Evolutionary conservation across 2,797 vertebrate genomes (phyloP), one percentile per base, ranked within the genome.

Genomic region (Enteromius argenteus): DNA sequence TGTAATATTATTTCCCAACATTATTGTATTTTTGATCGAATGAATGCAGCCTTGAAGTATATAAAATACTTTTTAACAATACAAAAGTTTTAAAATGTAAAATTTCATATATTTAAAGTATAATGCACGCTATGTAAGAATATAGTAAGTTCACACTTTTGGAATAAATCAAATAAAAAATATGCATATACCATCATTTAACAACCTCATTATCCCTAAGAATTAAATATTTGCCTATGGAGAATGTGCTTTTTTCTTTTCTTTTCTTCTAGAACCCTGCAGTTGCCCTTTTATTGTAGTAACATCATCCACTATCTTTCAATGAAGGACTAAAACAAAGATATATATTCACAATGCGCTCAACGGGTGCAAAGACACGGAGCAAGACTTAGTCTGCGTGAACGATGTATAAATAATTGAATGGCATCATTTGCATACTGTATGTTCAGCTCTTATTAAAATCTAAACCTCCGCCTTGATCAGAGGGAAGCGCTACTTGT

Each of bases 271-370:
- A 23, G 5, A 90, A 93, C 87, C 90, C 93, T 94, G 94, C 84
- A 87, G 77, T 75, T 81, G 84, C 81, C 85, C 90, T 90, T 90
- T 89, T 91, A 88, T 89, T 92, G 88, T 93, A 95, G 95, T 89
- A 92, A 87, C 87, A 95, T 93, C 90, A 90, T 92, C 90, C 92
- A 92, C 96, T 95, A 94, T 91, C 94, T 90, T 94, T 94, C 91
- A 94, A 93, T 95, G 94, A 93, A 95, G 96, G 96, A 96, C 95
- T 87, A 90, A 93, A 91, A 92, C 90, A 81, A 78, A 92, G 91
- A 93, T 93, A 90, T 93, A 91, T 90, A 87, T 91, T 23, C 60
- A 84, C 80, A 85, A 89, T 84, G 23, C 76, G 3, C 53, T 84
- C 74, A 69, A 85, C 88, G 86, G 79, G 84, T 56, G 37, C 44